Evolutionary conservation across 2,113 vertebrate species (phyloP).

Genomic region (Microtus oregoni): DNA sequence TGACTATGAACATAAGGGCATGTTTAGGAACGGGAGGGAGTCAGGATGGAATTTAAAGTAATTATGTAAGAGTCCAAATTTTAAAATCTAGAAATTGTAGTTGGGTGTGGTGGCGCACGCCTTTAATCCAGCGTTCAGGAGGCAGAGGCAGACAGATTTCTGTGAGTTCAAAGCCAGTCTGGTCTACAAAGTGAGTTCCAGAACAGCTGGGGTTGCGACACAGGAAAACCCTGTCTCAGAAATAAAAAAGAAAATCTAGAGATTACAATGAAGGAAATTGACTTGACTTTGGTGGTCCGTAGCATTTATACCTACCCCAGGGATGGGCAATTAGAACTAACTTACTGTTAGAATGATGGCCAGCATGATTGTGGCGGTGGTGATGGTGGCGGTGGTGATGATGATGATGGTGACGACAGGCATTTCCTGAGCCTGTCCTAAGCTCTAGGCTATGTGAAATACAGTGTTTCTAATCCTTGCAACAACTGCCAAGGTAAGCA

Average conservation of each 20-base stretch:
- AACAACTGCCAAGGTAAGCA: background rate
- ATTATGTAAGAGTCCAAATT: background rate
- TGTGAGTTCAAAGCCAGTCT: background rate
- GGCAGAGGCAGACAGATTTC: background rate
- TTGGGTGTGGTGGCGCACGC: accelerated
- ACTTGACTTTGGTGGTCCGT: background rate
- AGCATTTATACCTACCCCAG: background rate
- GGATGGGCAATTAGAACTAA: background rate
- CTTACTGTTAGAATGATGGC: background rate
- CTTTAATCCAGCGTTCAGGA: background rate
- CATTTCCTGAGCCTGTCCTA: background rate
- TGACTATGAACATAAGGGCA: background rate
- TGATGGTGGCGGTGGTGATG: background rate
- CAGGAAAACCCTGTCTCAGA: background rate
- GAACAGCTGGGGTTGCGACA: background rate
- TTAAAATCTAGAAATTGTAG: background rate
- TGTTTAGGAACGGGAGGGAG: slow-evolving; percentile 40
- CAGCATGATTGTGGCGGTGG: background rate
- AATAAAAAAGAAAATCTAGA: background rate
- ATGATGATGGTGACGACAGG: background rate
- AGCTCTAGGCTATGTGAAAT: background rate
- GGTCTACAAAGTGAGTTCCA: background rate
- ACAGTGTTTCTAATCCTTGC: background rate
- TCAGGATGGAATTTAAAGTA: background rate
- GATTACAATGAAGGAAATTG: background rate